These are phyloP conservation scores for Notolabrus celidotus DNA, from an alignment of 2,797 vertebrate genomes.

Conservation along the genomic window DNA sequence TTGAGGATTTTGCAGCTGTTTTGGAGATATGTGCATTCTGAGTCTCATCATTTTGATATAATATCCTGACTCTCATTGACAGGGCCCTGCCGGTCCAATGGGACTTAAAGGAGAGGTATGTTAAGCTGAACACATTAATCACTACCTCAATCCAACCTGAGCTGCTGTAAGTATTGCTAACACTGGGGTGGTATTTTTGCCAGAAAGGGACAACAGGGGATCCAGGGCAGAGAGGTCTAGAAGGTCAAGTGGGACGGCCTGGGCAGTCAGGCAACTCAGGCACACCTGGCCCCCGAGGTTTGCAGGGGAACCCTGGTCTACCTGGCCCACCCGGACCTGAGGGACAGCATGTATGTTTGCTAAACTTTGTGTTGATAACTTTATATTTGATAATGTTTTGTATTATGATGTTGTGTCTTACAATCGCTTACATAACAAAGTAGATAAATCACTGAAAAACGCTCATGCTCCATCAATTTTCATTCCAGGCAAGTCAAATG, in stretches of 20 bases:
- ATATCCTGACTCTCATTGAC: conserved; percentile 63
- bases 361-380: conserved; percentile 10
- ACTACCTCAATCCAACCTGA: background rate
- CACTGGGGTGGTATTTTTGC: conserved; percentile 73
- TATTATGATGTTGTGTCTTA: background rate
- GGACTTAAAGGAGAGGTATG: conserved; percentile 94
- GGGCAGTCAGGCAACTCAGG: conserved; percentile 89
- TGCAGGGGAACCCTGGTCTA: conserved; percentile 86
- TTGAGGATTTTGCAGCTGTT: background rate
- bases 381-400: background rate
- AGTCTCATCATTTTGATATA: conserved; percentile 2
- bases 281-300: conserved; percentile 87
- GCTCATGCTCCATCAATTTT: conserved; percentile 13
- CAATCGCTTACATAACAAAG: background rate
- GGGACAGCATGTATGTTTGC: conserved; percentile 90
- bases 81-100: conserved; percentile 87
- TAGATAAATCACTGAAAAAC: background rate
- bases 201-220: conserved; percentile 95
- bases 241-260: conserved; percentile 89
- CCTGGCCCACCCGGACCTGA: conserved; percentile 90
- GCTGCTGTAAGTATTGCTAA: conserved; percentile 53
- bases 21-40: background rate
- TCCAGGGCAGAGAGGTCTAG: conserved; percentile 86
- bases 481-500: conserved; percentile 87
- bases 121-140: conserved; percentile 42